These are phyloP conservation scores for Callorhinus ursinus DNA, from an alignment of 2,113 vertebrate genomes.

Conservation along the genomic window DNA sequence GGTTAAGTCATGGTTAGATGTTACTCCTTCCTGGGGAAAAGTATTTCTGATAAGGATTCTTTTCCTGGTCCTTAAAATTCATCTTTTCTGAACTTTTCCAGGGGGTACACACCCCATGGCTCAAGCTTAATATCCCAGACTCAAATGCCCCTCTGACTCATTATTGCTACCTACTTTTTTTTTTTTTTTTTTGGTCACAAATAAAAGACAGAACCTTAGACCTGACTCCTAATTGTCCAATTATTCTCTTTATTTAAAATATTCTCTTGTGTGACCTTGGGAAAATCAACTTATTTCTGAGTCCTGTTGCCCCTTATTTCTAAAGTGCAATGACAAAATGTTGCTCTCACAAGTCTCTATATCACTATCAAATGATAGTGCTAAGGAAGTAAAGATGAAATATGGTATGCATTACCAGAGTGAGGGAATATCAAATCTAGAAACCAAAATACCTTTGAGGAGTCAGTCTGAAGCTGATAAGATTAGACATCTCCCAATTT, in stretches of 20 bases:
- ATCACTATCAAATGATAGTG: not conserved
- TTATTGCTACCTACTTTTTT: not conserved
- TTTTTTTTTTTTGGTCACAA: not conserved
- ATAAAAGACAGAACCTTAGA: not conserved
- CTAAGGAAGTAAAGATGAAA: not conserved
- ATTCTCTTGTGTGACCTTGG: not conserved
- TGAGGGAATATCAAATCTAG: not conserved
- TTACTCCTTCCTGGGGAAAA: not conserved
- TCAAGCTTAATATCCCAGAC: not conserved
- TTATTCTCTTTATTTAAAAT: not conserved
- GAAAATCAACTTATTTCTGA: not conserved
- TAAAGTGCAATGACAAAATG: not conserved
- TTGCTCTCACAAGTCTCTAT: not conserved
- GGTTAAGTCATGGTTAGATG: not conserved
- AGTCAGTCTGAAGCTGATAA: not conserved
- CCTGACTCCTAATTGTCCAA: not conserved
- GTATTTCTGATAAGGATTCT: not conserved
- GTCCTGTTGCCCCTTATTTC: not conserved
- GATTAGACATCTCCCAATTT: not conserved
- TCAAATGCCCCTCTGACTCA: not conserved
- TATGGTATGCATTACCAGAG: not conserved
- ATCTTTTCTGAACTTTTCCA: not conserved
- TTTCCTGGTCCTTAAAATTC: not conserved
- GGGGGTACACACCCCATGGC: accelerated
- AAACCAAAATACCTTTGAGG: not conserved